Evolutionary conservation across 2,888 invertebrate genomes (phyloP), one percentile per base, ranked within the genome.

Genomic region (Nymphalis urticae): DNA sequence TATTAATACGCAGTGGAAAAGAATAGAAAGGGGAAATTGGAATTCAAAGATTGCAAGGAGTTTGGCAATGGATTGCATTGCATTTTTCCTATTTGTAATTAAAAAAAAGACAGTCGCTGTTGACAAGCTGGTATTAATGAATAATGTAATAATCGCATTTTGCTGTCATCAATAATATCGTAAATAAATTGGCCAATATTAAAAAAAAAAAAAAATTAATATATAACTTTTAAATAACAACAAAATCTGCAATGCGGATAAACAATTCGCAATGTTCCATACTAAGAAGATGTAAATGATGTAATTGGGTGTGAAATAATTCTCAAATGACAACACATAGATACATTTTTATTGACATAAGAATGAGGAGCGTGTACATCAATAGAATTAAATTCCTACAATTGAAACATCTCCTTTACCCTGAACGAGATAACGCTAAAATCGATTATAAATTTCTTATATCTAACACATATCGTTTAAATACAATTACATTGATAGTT

Each of bases 381-480:
- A 51, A 47, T 60, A 36, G 42, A 19, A 42, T 58, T n/a, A 58
- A 9, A 53, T 47, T 42, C 7, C 27, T 42, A 24, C 47, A 51
- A 9, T 48, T 24, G 48, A 50, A 48, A 54, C 50, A 61, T 61
- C 60, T 68, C 62, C 47, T 51, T 51, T 63, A 59, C 63, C 68
- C 68, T 67, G 51, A 64, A 27, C 53, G 50, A 64, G 63, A 64
- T 53, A 64, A 64, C 63, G 51, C 32, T 24, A 6, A 24, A 17
- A n/a, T 27, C 16, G 51, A 36, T 36, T 58, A 60, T 47, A 68
- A 64, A 61, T 64, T 60, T 47, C 68, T 68, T 68, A 64, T 48
- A 64, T n/a, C 64, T 68, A 68, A 61, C 36, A 68, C 48, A 36
- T 32, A 47, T 47, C 27, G 16, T 16, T 53, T 59, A 60, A 27